Percentiles rank a stretch among this genome's conserved stretches.
phyloP scores from a whole-genome alignment of 2,113 vertebrate genomes.

The Oceanodroma tethys region DNA sequence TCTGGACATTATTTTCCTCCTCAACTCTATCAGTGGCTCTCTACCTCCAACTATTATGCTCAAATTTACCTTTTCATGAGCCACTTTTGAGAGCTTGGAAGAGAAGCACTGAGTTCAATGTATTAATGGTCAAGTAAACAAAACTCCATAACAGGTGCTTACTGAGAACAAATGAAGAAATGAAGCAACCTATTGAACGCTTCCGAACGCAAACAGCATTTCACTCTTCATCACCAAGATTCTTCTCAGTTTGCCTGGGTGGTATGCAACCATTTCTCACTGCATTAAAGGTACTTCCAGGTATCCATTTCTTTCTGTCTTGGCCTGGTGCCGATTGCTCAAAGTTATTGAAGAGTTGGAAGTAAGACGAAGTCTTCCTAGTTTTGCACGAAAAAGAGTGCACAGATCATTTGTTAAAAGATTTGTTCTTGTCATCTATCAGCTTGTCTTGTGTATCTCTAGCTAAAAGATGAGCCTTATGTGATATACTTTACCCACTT shows the following conservation, averaged over 20 bases:
- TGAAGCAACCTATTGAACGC: background rate
- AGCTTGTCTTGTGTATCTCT: background rate
- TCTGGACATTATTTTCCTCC: background rate
- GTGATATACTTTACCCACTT: background rate
- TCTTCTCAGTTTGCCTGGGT: background rate
- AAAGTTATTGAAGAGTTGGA: constrained; percentile 1
- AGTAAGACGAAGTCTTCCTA: constrained; percentile 13
- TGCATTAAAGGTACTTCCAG: background rate
- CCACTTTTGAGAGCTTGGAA: background rate
- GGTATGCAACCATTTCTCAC: background rate
- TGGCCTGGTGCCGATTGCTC: background rate
- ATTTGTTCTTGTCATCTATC: background rate
- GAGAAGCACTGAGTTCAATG: background rate
- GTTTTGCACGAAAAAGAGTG: constrained; percentile 3
- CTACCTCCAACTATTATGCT: background rate
- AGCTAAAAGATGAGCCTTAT: background rate
- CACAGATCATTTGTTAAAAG: background rate
- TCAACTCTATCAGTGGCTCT: background rate
- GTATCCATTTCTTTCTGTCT: constrained; percentile 27
- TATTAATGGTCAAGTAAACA: background rate
- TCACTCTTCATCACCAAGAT: background rate
- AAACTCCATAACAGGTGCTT: background rate
- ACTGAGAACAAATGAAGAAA: background rate
- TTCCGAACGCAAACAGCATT: background rate
- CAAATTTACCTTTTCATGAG: background rate